Evolutionary conservation across 2,797 vertebrate genomes (phyloP), one percentile per base, ranked within the genome.

Genomic region (Takifugu ocellatus): DNA sequence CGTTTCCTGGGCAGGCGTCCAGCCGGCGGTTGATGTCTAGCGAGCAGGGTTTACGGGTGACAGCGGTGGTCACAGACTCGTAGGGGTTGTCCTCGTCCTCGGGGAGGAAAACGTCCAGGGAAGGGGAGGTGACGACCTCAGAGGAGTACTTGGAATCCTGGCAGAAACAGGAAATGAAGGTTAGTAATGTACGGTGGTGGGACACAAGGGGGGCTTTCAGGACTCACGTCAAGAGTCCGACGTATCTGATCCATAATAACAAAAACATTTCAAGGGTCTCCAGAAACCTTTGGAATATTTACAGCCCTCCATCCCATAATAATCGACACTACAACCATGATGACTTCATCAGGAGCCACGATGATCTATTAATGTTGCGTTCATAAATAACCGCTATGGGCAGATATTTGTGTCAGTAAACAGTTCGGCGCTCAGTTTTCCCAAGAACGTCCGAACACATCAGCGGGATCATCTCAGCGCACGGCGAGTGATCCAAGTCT

Each of bases 1-100:
- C 94, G 79, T 91, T 87, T 83, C 90, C 90, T 31, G 92, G 88
- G 49, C 84, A 77, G 87, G 90, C 57, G 82, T 87, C 83, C 57
- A 91, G 79, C 58, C 89, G 92, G 71, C 89, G 89, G 67, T 91
- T 93, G 85, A 98, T 94, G 73, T 98, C 95, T 50, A 98, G 88
- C 1, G 96, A 98, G 79, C 93, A 94, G 60, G 96, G 96, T 65
- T 98, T 98, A 79, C 94, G 94, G 5, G 95, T 97, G 72, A 98
- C 94, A 21, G 96, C 93, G 52, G 90, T 92, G 58, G 96, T 93
- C 82, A 93, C 80, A 0, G 91, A 94, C 85, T 96, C 95, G 66
- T 93, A 95, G 0, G 94, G 92, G 82, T 89, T 94, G 83, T 91
- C 93, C 85, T 96, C 93, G 52, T 96, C 95, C 87, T 95, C 95